These are phyloP conservation scores for Nipponia nippon DNA, from an alignment of 2,113 vertebrate species.

Conservation along the genomic window DNA sequence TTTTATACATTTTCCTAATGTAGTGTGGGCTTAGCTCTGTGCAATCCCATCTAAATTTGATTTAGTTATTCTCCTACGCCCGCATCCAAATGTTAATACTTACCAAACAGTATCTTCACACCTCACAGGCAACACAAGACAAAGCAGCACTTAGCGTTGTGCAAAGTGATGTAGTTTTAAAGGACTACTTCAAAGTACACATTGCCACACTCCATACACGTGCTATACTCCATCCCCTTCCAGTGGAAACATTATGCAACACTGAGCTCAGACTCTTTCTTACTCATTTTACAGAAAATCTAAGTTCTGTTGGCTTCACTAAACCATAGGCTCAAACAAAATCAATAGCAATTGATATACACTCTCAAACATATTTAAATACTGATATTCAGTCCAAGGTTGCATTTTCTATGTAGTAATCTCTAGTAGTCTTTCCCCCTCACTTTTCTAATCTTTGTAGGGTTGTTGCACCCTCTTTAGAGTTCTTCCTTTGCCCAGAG, in stretches of 20 bases:
- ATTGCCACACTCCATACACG: fast-evolving
- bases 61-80: not conserved
- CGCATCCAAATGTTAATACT: not conserved
- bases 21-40: not conserved
- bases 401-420: not conserved
- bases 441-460: not conserved
- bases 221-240: not conserved
- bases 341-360: not conserved
- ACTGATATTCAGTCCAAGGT: not conserved
- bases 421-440: not conserved
- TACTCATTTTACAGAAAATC: not conserved
- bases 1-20: not conserved
- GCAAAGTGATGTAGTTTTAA: not conserved
- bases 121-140: not conserved
- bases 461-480: not conserved
- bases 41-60: not conserved
- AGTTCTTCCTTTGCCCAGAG: not conserved
- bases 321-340: not conserved
- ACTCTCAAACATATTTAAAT: not conserved
- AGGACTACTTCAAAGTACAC: not conserved
- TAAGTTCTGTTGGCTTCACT: not conserved
- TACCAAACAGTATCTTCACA: not conserved
- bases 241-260: not conserved
- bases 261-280: not conserved
- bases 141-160: fast-evolving